phyloP scores from a whole-genome alignment of 2,888 invertebrate species.

The Tetragonula carbonaria region DNA sequence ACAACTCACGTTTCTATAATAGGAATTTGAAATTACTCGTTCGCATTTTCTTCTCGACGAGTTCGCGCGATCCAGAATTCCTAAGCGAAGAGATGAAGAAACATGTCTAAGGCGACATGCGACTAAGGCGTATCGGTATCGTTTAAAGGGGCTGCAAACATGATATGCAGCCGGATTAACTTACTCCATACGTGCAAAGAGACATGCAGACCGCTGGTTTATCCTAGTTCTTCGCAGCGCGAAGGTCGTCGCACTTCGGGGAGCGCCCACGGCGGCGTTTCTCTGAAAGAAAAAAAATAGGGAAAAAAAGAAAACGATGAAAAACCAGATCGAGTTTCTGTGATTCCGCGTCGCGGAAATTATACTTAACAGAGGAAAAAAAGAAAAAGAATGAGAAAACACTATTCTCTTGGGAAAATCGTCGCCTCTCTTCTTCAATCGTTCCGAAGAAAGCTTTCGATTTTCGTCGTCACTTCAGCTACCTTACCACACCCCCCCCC shows the following conservation, averaged over 20 bases:
- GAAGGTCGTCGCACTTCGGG: slow-evolving; percentile 59
- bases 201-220: slow-evolving; percentile 53
- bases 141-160: slow-evolving; percentile 59
- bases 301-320: slow-evolving; percentile 7
- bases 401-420: background rate
- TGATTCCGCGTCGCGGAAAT: slow-evolving; percentile 6
- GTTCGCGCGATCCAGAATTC: background rate
- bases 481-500: too few species aligned
- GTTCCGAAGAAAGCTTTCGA: too few species aligned
- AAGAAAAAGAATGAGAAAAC: background rate
- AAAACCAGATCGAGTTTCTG: slow-evolving; percentile 42
- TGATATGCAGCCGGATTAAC: slow-evolving; percentile 53
- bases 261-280: slow-evolving; percentile 44
- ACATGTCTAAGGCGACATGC: slow-evolving; percentile 6
- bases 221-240: slow-evolving; percentile 54
- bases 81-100: background rate
- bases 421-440: background rate
- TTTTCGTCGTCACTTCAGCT: too few species aligned
- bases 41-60: background rate
- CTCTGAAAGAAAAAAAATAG: background rate
- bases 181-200: slow-evolving; percentile 51
- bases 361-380: background rate
- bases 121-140: slow-evolving; percentile 49
- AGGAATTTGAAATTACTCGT: background rate
- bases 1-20: too few species aligned